A percentile compares a stretch with the other conserved stretches of the same genome.
Conservation (phyloP, 2,888 invertebrate genomes). For the Lasioglossum zephyrum region DNA sequence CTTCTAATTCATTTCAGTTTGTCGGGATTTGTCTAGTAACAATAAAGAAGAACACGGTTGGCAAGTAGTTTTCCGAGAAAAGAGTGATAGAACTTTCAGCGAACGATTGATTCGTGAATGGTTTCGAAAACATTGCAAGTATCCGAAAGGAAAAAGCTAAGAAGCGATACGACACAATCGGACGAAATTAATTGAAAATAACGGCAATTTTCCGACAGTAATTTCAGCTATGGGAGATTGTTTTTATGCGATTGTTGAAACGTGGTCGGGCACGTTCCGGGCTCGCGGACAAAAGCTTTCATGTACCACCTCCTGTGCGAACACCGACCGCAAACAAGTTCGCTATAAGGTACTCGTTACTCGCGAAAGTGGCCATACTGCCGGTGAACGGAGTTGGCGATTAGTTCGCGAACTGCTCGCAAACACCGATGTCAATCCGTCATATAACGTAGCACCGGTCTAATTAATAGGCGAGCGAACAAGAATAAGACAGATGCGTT, state of each 20-base stretch:
- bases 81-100: background rate
- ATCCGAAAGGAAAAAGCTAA: background rate
- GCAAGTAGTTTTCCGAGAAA: too few relatives aligned
- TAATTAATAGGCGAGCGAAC: background rate
- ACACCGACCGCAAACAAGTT: background rate
- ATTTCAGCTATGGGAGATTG: background rate
- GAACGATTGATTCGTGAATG: background rate
- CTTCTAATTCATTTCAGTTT: background rate
- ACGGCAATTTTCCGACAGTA: background rate
- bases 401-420: background rate
- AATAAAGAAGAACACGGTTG: background rate
- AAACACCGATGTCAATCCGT: background rate
- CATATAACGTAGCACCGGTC: background rate
- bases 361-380: background rate
- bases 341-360: background rate
- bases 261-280: background rate
- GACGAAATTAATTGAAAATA: background rate
- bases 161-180: background rate
- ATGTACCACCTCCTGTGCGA: background rate
- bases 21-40: background rate
- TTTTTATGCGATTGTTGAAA: background rate
- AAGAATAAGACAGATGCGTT: background rate
- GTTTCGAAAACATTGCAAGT: too few relatives aligned
- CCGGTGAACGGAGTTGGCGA: background rate
- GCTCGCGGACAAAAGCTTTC: background rate